Percentiles rank a stretch among this genome's conserved stretches.
phyloP scores from a whole-genome alignment of 2,888 invertebrate species.

The Drosophila recens region DNA sequence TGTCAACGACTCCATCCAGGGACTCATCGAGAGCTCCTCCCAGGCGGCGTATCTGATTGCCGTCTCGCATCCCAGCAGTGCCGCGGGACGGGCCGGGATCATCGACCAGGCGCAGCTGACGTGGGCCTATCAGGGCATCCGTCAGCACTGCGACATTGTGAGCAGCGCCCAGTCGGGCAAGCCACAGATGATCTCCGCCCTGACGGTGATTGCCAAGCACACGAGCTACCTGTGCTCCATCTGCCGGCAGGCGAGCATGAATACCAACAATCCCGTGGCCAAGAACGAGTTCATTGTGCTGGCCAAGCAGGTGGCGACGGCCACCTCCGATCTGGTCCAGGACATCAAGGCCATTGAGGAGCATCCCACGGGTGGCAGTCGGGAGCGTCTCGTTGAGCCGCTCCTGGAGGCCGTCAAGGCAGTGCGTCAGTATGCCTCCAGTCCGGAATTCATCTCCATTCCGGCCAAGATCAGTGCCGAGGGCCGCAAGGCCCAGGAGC shows the following conservation, averaged over 20 bases:
- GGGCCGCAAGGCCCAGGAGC: constrained; percentile 93
- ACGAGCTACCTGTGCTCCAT: constrained; percentile 98
- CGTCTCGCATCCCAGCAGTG: constrained; percentile 95
- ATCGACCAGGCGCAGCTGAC: constrained; percentile 95
- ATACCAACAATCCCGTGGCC: constrained; percentile 95
- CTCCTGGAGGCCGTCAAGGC: constrained; percentile 96
- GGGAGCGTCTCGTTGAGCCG: constrained; percentile 92
- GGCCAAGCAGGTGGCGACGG: constrained; percentile 98
- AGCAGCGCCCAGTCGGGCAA: constrained; percentile 90
- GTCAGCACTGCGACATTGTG: constrained; percentile 93
- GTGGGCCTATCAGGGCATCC: constrained; percentile 95
- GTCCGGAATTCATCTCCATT: constrained; percentile 96
- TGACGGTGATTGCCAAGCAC: constrained; percentile 97
- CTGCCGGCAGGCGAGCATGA: constrained; percentile 96
- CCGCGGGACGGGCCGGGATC: constrained; percentile 94
- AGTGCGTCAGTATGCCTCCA: constrained; percentile 96
- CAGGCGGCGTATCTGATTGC: constrained; percentile 98
- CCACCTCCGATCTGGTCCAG: constrained; percentile 96
- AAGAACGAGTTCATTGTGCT: constrained; percentile 99
- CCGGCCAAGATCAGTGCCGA: constrained; percentile 96
- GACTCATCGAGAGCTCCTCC: constrained; percentile 95
- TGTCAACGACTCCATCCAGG: constrained; percentile 95
- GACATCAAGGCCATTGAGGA: constrained; percentile 96
- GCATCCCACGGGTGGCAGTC: constrained; percentile 92
- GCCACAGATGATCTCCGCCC: constrained; percentile 94